phyloP scores from a whole-genome alignment of 1,140 invertebrate genomes.

The Drosophila albomicans region DNA sequence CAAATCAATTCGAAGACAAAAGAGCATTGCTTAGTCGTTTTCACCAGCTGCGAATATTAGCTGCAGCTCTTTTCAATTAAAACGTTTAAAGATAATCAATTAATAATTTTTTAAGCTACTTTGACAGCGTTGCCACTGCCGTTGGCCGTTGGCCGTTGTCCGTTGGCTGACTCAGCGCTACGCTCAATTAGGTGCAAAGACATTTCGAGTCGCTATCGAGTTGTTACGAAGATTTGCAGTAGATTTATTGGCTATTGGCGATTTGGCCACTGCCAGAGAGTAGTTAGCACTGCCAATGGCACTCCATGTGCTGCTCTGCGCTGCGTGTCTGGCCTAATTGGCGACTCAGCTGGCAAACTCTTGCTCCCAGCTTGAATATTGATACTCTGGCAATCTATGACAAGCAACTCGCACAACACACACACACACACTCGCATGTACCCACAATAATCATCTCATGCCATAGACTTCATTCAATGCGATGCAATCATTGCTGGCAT shows the following conservation, averaged over 20 bases:
- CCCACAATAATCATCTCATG: slow-evolving; percentile 12
- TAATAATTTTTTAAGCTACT: slow-evolving; percentile 76
- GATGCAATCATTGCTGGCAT: slow-evolving; percentile 14
- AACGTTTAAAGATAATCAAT: slow-evolving; percentile 82
- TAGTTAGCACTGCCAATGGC: slow-evolving; percentile 29
- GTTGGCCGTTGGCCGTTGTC: slow-evolving; percentile 1
- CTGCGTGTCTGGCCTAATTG: slow-evolving; percentile 75
- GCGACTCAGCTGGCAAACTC: slow-evolving; percentile 31
- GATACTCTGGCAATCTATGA: slow-evolving; percentile 49
- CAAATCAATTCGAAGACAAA: neutral
- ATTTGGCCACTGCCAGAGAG: slow-evolving; percentile 43
- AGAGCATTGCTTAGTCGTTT: slow-evolving; percentile 40
- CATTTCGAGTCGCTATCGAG: slow-evolving; percentile 51
- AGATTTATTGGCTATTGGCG: slow-evolving; percentile 72
- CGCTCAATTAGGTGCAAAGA: slow-evolving; percentile 81
- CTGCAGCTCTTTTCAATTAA: slow-evolving; percentile 68
- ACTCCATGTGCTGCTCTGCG: slow-evolving; percentile 16
- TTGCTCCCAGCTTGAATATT: slow-evolving; percentile 64
- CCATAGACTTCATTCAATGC: slow-evolving; percentile 2
- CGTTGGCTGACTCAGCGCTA: slow-evolving; percentile 60
- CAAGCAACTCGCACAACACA: slow-evolving; percentile 32
- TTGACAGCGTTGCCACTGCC: slow-evolving; percentile 45
- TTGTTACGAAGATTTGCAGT: slow-evolving; percentile 67
- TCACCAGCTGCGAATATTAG: neutral
- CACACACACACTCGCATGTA: slow-evolving; percentile 8